phyloP scores from a whole-genome alignment of 2,113 vertebrate species.

The Amia ocellicauda region DNA sequence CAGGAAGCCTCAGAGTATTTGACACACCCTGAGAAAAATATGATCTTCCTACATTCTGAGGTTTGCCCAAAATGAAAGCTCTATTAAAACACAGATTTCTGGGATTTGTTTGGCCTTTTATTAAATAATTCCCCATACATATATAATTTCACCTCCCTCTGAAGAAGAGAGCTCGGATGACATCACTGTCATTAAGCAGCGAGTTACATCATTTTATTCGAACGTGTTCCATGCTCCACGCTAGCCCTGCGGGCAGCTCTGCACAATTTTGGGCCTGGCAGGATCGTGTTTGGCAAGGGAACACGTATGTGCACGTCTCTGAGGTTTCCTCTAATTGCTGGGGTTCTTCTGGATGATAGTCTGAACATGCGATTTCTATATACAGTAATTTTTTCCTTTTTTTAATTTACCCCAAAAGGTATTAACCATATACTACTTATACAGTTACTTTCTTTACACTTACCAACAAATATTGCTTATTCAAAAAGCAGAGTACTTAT shows the following conservation, averaged over 20 bases:
- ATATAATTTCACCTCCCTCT: constrained; percentile 45
- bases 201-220: constrained; percentile 44
- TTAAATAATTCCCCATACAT: constrained; percentile 35
- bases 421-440: no score
- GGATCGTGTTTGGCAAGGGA: constrained; percentile 23
- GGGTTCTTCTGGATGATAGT: background rate
- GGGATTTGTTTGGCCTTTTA: constrained; percentile 19
- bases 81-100: constrained; percentile 5
- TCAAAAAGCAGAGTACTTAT: no score
- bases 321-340: constrained; percentile 3
- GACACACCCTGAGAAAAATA: constrained; percentile 21
- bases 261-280: constrained; percentile 46
- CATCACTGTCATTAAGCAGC: constrained; percentile 50
- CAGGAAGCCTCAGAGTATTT: constrained; percentile 24
- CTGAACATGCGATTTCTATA: background rate
- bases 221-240: constrained; percentile 29
- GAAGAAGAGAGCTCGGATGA: constrained; percentile 40
- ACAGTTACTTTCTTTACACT: no score
- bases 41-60: constrained; percentile 7
- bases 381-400: no score
- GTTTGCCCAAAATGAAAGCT: constrained; percentile 8
- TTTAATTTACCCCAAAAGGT: no score
- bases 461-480: no score
- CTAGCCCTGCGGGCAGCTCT: constrained; percentile 38
- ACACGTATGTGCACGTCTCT: constrained; percentile 23